Percentiles rank a stretch among this genome's conserved stretches.
These are phyloP conservation scores for Oceanodroma tethys DNA, from an alignment of 2,113 vertebrate genomes.

Conservation along the genomic window DNA sequence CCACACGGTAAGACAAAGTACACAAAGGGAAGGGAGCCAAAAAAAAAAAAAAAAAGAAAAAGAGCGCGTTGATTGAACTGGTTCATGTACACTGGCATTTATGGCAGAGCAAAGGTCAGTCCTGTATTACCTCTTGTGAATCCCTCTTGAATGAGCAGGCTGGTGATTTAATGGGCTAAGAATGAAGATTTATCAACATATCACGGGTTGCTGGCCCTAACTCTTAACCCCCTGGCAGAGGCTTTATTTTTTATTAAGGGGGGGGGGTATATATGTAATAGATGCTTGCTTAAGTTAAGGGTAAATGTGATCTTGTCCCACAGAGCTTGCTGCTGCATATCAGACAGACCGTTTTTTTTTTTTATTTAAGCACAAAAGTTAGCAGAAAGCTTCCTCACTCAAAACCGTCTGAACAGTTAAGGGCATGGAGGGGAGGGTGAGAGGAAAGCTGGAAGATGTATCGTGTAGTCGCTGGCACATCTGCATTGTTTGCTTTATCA, in stretches of 20 bases:
- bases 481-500: not conserved
- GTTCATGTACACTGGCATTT: rapidly evolving
- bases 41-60: no score
- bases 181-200: not conserved
- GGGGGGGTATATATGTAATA: not conserved
- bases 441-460: not conserved
- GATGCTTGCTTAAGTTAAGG: not conserved
- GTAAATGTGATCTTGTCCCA: not conserved
- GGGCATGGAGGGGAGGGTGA: not conserved
- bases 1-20: not conserved
- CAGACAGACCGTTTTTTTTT: not conserved
- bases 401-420: not conserved
- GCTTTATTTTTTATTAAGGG: not conserved
- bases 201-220: not conserved
- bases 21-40: not conserved
- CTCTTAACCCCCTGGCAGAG: not conserved
- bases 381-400: not conserved
- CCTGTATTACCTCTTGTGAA: not conserved
- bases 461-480: not conserved
- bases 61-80: not conserved
- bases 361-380: not conserved
- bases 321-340: not conserved
- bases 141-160: not conserved
- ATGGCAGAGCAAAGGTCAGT: not conserved
- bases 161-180: not conserved